Conservation (phyloP, 2,888 invertebrate genomes). For the Cynaeus angustus region DNA sequence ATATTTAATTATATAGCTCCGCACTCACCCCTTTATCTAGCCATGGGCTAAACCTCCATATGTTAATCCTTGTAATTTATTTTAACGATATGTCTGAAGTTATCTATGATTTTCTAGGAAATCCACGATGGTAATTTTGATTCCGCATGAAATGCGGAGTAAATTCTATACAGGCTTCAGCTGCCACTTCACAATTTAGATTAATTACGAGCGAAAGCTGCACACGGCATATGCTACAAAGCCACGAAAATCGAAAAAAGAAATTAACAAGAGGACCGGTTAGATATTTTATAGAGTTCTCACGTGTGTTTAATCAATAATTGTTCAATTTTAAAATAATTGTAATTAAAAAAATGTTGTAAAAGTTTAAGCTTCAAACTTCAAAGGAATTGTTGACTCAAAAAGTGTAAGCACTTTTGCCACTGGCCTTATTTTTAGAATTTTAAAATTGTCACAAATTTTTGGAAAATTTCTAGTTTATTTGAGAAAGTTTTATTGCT, state of each 20-base stretch:
- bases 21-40: conserved; percentile 40
- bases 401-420: too few species aligned
- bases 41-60: conserved; percentile 39
- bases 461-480: background rate
- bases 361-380: too few species aligned
- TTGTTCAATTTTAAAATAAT: too few species aligned
- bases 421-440: too few species aligned
- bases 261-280: background rate
- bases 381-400: too few species aligned
- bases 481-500: too few species aligned
- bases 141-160: conserved; percentile 56
- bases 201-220: conserved; percentile 43
- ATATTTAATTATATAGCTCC: conserved; percentile 56
- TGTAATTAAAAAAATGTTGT: too few species aligned
- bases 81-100: conserved; percentile 56
- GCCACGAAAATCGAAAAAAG: background rate
- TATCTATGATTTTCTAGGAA: conserved; percentile 59
- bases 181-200: conserved; percentile 43
- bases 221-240: conserved; percentile 17
- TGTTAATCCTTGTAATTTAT: conserved; percentile 54
- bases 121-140: conserved; percentile 55
- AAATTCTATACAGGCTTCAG: conserved; percentile 24
- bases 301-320: too few species aligned
- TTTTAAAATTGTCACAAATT: conserved; percentile 3
- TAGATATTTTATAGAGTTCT: too few species aligned